phyloP scores from a whole-genome alignment of 1,140 invertebrate species.

The Reticulitermes speratus region DNA sequence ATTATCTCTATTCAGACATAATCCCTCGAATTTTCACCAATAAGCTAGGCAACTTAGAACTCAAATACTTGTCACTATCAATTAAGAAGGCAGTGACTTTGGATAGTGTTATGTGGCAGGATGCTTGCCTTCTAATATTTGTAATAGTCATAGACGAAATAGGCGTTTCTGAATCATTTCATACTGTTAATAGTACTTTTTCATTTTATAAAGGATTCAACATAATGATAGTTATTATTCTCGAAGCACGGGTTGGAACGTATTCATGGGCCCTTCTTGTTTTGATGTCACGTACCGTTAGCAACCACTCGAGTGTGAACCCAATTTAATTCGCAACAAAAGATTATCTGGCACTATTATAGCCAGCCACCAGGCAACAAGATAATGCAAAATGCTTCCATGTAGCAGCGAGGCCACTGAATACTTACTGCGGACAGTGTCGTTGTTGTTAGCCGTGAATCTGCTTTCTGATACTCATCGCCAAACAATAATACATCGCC shows the following conservation, averaged over 20 bases:
- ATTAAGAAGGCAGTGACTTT: no score
- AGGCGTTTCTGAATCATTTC: no score
- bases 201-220: no score
- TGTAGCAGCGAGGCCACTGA: background rate
- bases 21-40: no score
- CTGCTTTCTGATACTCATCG: conserved; percentile 6
- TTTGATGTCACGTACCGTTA: background rate
- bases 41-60: no score
- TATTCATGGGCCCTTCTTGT: conserved; percentile 2
- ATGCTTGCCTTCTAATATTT: no score
- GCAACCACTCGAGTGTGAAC: background rate
- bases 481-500: background rate
- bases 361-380: background rate
- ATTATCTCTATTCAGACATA: no score
- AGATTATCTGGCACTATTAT: background rate
- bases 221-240: background rate
- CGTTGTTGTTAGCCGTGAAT: background rate
- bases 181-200: no score
- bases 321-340: conserved; percentile 10
- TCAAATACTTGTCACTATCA: no score
- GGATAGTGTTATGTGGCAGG: no score
- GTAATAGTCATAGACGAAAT: no score
- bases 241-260: background rate
- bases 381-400: background rate
- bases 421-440: background rate